Percentiles rank a stretch among this genome's conserved stretches.
These are phyloP conservation scores for Orchestia grillus DNA, from an alignment of 1,140 invertebrate species.

Conservation along the genomic window DNA sequence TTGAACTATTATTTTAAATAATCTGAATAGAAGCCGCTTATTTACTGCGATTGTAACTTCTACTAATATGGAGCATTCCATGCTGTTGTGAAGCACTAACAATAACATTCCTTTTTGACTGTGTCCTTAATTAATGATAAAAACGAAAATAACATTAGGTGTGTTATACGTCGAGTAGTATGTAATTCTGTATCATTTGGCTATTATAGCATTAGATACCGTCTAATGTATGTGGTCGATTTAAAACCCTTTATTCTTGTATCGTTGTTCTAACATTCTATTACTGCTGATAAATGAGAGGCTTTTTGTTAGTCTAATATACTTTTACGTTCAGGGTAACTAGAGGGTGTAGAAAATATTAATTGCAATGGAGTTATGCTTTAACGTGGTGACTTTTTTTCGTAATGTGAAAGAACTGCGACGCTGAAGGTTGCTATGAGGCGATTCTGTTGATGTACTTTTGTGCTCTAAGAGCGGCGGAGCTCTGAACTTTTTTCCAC, in stretches of 20 bases:
- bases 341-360: background rate
- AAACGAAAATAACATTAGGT: background rate
- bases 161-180: background rate
- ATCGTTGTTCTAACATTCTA: background rate
- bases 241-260: background rate
- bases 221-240: background rate
- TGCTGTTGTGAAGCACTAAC: slow-evolving; percentile 49
- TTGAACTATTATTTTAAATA: background rate
- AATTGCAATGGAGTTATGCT: background rate
- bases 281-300: background rate
- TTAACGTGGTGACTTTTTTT: too few species aligned
- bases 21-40: background rate
- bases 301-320: slow-evolving; percentile 1
- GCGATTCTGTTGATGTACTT: too few species aligned
- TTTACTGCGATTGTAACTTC: background rate
- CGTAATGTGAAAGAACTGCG: too few species aligned
- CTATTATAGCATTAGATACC: background rate
- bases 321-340: background rate
- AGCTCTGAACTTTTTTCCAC: too few species aligned
- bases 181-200: background rate
- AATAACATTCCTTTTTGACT: slow-evolving; percentile 53
- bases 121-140: background rate
- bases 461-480: too few species aligned
- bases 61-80: slow-evolving; percentile 43
- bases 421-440: too few species aligned